Evolutionary conservation across 2,888 invertebrate species (phyloP), one percentile per base, ranked within the genome.

Genomic region (Torymus auratus): DNA sequence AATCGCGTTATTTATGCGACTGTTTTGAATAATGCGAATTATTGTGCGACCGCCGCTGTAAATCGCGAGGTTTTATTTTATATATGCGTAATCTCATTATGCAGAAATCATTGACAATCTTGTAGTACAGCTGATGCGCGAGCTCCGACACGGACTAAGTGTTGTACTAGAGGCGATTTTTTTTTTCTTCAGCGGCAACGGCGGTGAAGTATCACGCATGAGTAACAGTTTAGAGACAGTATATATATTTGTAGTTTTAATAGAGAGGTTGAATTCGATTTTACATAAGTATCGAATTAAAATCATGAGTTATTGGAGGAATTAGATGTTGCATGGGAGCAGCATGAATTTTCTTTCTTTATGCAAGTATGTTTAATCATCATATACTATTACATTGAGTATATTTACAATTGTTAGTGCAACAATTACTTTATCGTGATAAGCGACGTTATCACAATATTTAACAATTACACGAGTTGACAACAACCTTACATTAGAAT

Each of bases 31-130:
- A 50, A 52, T 71, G 41, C n/a, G 10, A 41, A 41, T 41, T 41
- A 41, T 41, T 41, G 41, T 41, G 7, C 41, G 41, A 10, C 41
- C 41, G 41, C 41, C 41, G 41, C 41, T 41, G 41, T 41, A 41
- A 41, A 41, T 41, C 41, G 41, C 41, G 41, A 41, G 41, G 41
- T 41, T 41, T 41, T 41, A 41, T 41, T 75, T 23, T 58, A 71
- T 20, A 20, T 20, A 20, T 64, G 69, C 73, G 70, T 65, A 70
- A 71, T 80, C 70, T 58, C 60, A 65, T 75, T 70, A 71, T 80
- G 75, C 75, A 56, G 20, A 58, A 60, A 65, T 71, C 65, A 65
- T 80, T 67, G 52, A 55, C 68, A 50, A 62, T 73, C 55, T 62
- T 78, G 68, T 62, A 62, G 28, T 77, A 69, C 69, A 56, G 12